These are phyloP conservation scores for Pristionchus arcanus DNA, from an alignment of 2,888 invertebrate species.

Conservation along the genomic window DNA sequence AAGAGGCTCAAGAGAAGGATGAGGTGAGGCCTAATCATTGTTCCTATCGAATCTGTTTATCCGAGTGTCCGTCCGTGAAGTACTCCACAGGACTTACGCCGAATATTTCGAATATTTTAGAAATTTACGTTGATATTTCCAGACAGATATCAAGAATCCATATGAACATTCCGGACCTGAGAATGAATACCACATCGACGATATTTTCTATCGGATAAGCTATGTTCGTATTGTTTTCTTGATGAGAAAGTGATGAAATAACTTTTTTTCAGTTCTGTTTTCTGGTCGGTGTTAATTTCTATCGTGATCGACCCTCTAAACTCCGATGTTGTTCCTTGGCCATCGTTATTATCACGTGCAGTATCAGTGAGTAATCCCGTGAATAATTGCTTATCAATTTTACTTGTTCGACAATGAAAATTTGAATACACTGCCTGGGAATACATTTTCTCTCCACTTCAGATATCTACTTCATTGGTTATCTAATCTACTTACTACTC, in stretches of 20 bases:
- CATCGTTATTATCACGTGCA: background rate
- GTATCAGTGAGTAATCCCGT: background rate
- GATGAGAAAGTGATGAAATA: too few species aligned
- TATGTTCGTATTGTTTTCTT: background rate
- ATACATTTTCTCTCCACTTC: background rate
- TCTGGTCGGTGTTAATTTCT: slow-evolving; percentile 44
- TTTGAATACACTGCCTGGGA: too few species aligned
- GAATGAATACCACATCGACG: background rate
- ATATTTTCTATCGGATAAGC: background rate
- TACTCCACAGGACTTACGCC: too few species aligned
- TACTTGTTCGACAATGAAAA: too few species aligned
- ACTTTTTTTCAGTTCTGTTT: slow-evolving; percentile 13
- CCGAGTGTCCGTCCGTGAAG: too few species aligned
- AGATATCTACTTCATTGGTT: slow-evolving; percentile 44
- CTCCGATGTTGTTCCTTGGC: background rate
- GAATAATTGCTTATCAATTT: too few species aligned
- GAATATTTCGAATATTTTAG: too few species aligned
- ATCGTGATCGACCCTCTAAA: background rate
- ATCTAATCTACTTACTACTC: background rate
- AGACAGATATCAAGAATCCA: too few species aligned
- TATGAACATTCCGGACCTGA: background rate
- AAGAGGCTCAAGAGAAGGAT: too few species aligned
- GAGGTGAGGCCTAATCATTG: too few species aligned
- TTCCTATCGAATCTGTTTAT: too few species aligned
- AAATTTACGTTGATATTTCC: too few species aligned